Conservation (phyloP, 2,113 vertebrate genomes). For the Geothlypis trichas region DNA sequence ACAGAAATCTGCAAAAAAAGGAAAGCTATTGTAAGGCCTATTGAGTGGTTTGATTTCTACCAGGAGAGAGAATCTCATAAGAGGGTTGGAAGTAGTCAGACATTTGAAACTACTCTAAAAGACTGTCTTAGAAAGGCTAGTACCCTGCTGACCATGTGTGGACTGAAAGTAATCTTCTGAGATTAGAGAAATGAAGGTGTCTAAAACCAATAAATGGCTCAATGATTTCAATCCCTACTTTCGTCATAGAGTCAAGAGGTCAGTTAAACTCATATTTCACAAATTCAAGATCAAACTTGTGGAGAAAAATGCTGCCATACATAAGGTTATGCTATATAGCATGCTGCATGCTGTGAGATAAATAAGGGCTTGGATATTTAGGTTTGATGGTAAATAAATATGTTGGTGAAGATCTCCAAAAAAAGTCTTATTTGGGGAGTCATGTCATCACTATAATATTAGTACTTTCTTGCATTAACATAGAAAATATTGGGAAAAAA, state of each 20-base stretch:
- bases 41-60: background rate
- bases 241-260: background rate
- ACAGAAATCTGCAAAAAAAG: background rate
- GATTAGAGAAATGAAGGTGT: conserved; percentile 29
- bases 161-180: conserved; percentile 34
- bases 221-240: background rate
- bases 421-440: background rate
- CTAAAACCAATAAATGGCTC: conserved; percentile 41
- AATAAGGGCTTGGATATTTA: background rate
- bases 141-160: conserved; percentile 30
- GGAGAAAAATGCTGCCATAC: background rate
- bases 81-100: background rate
- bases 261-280: conserved; percentile 16
- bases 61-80: background rate
- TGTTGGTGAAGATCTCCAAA: background rate
- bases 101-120: conserved; percentile 13
- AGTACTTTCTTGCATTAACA: background rate
- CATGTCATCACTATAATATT: background rate
- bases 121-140: background rate
- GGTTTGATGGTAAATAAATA: background rate
- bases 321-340: background rate
- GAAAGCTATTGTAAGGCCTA: background rate
- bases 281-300: background rate
- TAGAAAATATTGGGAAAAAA: background rate
- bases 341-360: background rate